phyloP scores from a whole-genome alignment of 2,797 vertebrate species.

The Pelobates cultripes region DNA sequence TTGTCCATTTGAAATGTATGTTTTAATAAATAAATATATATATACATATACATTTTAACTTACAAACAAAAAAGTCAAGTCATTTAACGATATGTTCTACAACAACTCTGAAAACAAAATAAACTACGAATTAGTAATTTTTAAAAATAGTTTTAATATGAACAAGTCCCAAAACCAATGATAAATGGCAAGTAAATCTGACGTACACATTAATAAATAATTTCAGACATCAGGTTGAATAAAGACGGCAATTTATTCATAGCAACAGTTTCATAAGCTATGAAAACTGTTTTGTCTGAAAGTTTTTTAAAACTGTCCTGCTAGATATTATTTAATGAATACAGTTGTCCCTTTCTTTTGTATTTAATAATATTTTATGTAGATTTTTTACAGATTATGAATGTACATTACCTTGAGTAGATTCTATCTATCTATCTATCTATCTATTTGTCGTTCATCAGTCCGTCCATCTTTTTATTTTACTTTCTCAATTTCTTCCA shows the following conservation, averaged over 20 bases:
- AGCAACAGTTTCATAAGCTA: neutral
- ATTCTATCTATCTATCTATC: too few species aligned
- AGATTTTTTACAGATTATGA: too few species aligned
- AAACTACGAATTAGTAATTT: neutral
- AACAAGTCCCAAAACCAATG: neutral
- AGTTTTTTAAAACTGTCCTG: neutral
- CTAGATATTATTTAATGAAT: neutral
- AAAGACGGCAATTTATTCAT: neutral
- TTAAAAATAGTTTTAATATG: neutral
- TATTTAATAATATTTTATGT: too few species aligned
- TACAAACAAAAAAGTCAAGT: neutral
- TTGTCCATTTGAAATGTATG: too few species aligned
- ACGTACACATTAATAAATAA: neutral
- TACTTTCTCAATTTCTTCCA: too few species aligned
- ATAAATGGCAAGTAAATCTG: neutral
- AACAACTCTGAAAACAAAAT: neutral
- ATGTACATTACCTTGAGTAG: too few species aligned
- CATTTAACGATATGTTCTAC: neutral
- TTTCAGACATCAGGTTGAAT: neutral
- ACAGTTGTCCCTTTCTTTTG: too few species aligned
- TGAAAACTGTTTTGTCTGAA: neutral
- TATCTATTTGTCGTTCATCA: too few species aligned
- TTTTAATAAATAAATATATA: neutral
- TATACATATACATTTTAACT: neutral
- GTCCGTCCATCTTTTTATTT: too few species aligned